A percentile compares a stretch with the other conserved stretches of the same genome.
phyloP scores from a whole-genome alignment of 64 coral and sea anemone genomes.

The Stichodactyla helianthus region DNA sequence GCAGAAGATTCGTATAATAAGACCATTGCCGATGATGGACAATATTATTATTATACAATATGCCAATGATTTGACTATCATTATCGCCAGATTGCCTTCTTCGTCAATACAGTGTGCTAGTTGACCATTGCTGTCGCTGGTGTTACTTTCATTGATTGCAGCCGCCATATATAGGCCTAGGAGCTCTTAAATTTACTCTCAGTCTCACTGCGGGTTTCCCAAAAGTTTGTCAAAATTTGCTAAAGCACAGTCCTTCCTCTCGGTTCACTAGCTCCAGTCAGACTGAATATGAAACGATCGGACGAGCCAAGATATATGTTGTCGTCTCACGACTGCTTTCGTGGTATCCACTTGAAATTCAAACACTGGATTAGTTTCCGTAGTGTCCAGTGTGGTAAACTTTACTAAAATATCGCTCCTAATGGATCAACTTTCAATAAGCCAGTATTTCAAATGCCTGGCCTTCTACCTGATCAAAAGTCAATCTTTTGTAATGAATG shows the following conservation, averaged over 20 bases:
- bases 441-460: neutral
- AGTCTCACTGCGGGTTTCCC: neutral
- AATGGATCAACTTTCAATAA: neutral
- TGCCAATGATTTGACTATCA: slow-evolving; percentile 5
- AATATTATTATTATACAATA: slow-evolving; percentile 4
- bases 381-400: neutral
- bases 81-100: neutral
- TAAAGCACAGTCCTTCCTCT: neutral
- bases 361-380: neutral
- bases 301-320: neutral
- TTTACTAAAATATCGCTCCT: neutral
- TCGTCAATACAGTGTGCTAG: neutral
- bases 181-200: neutral
- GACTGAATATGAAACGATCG: neutral
- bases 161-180: neutral
- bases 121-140: neutral
- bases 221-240: neutral
- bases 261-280: neutral
- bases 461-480: neutral
- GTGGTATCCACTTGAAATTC: neutral
- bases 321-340: neutral
- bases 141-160: neutral
- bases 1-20: slow-evolving; percentile 12
- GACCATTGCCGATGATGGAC: neutral
- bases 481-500: neutral